Conservation (phyloP, 2,113 vertebrate genomes). For the Gnathonemus longibarbis region DNA sequence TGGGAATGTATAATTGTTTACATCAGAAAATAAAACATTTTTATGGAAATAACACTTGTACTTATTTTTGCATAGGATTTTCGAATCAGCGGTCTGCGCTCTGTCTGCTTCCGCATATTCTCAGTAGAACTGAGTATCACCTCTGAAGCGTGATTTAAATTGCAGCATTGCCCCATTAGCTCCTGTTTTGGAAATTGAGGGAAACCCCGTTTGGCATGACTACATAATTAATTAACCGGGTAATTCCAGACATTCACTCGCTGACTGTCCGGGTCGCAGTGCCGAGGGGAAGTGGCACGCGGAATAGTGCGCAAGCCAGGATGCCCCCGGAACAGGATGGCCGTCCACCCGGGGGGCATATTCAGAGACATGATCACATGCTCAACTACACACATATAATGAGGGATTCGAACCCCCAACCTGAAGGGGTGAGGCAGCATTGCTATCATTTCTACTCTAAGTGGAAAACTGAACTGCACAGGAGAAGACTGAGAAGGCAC, state of each 20-base stretch:
- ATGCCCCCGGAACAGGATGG: neutral
- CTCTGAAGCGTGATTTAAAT: neutral
- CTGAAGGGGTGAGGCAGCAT: neutral
- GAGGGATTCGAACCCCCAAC: neutral
- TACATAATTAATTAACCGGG: neutral
- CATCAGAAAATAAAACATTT: neutral
- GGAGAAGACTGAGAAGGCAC: too few species aligned
- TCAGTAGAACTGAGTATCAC: too few species aligned
- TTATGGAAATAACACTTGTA: neutral
- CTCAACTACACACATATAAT: neutral
- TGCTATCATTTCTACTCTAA: too few species aligned
- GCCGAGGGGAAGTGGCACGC: neutral
- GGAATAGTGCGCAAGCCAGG: neutral
- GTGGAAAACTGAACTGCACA: too few species aligned
- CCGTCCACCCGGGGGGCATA: neutral
- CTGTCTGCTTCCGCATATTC: too few species aligned
- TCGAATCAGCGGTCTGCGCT: neutral
- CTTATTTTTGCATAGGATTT: neutral
- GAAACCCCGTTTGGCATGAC: neutral
- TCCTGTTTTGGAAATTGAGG: neutral
- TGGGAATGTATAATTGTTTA: slow-evolving; percentile 42
- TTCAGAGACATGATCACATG: neutral
- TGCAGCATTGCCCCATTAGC: neutral
- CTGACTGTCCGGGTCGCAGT: neutral
- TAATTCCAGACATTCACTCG: neutral